Percentiles rank a stretch among this genome's conserved stretches.
Conservation (phyloP, 2,888 invertebrate genomes). For the Ectropis crepuscularia region DNA sequence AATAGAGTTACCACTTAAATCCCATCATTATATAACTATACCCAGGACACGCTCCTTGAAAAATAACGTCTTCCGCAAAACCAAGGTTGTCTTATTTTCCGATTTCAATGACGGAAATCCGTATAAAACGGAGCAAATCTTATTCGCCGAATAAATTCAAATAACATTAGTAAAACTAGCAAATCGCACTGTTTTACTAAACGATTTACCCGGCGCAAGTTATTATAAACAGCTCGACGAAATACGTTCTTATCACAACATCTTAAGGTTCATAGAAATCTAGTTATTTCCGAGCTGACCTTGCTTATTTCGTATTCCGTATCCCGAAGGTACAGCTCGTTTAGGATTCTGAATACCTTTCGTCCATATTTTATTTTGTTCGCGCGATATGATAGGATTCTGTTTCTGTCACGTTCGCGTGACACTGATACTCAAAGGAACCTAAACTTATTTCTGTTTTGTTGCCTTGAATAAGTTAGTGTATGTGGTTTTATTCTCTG, state of each 20-base stretch:
- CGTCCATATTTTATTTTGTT: conserved; percentile 40
- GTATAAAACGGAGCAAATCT: conserved; percentile 4
- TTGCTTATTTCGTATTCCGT: conserved; percentile 35
- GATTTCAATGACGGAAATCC: background rate
- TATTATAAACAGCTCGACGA: background rate
- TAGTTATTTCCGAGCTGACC: conserved; percentile 25
- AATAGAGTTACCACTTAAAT: no score
- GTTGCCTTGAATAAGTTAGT: conserved; percentile 1
- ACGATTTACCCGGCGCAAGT: conserved; percentile 4
- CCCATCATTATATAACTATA: no score
- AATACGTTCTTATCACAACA: conserved; percentile 10
- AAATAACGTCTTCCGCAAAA: no score
- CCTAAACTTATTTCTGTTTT: conserved; percentile 6
- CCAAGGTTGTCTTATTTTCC: no score
- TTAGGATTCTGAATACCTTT: conserved; percentile 38
- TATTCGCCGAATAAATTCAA: conserved; percentile 10
- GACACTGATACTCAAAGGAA: conserved; percentile 11
- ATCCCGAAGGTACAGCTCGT: conserved; percentile 38
- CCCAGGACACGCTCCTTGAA: no score
- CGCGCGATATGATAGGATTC: conserved; percentile 31
- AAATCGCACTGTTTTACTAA: conserved; percentile 15
- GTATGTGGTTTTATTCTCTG: background rate
- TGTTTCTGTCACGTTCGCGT: conserved; percentile 21
- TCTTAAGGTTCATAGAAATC: conserved; percentile 17
- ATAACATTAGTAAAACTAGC: conserved; percentile 17